Evolutionary conservation across 2,888 invertebrate species (phyloP), one percentile per base, ranked within the genome.

Genomic region (Thecophora atra): DNA sequence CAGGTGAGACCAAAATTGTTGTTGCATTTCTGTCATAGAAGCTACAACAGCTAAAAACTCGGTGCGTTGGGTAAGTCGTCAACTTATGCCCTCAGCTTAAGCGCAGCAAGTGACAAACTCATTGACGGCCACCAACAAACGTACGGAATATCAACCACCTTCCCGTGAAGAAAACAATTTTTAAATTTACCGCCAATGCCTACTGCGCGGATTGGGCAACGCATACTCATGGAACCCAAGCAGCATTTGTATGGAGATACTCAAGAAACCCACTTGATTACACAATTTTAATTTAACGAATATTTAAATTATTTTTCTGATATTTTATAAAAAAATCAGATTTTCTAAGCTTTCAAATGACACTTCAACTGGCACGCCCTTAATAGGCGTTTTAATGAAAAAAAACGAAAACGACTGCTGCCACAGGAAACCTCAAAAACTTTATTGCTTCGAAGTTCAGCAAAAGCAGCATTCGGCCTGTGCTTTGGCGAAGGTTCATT

Each of bases 251-350:
- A 84, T 85, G 82, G 83, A 80, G 84, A 87, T 88, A 90, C 90
- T 91, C 91, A 91, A 90, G 89, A 90, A 91, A 89, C 91, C 91
- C 91, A 90, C 91, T 88, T 79, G 85, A 81, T 78, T 80, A 78
- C 82, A 84, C 82, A 82, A 76, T 80, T 81, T 42, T 65, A n/a
- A 54, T 72, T 72, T 37, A 74, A 65, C 75, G 72, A 83, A 88
- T 86, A 84, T 85, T 82, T 79, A 47, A 47, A 82, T 60, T 72
- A 4, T 1, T 2, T 71, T 75, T 63, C 30, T 51, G 78, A 68
- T 75, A 73, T 72, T 77, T 70, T 71, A 47, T 74, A 79, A 78
- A 78, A 78, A 72, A 76, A 77, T 70, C 52, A 42, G 21, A 73
- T 11, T 65, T 72, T 73, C 68, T 74, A 21, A 6, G 19, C 72